Base-by-base conservation (phyloP, 2,113 vertebrate genomes). In the Muntiacus reevesi region DNA sequence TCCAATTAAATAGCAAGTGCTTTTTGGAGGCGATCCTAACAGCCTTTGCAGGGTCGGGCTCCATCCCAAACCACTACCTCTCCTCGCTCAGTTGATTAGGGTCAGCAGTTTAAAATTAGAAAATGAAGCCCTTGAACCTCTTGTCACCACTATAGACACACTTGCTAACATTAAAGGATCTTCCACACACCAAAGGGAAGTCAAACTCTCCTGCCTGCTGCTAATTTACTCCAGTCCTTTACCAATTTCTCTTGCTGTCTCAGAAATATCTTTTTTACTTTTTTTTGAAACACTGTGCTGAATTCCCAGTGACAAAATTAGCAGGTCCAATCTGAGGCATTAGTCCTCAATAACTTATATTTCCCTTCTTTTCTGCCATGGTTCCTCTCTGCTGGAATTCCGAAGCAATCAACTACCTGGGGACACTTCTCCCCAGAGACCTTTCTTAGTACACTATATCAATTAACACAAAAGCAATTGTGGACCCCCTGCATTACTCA, bases 391-490 rank as follows among this genome's bases (percentile, higher is more conserved):
- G 98, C 30, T 98, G 98, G 98, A 99, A 98, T 98, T 98, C 98
- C 93, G 97, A 98, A 98, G 98, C 98, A 98, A 98, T 99, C 98
- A 98, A 87, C 98, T 98, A 98, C 98, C 98, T 98, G 98, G 98
- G 98, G 98, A 98, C 97, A 97, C 97, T 97, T 97, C 95, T 98
- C 98, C 98, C 98, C 87, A 94, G 98, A 98, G 98, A 98, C 91
- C 98, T 98, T 97, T 97, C 96, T 91, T 97, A 94, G 74, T 54
- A 36, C 92, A 98, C 98, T 95, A 62, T 98, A 98, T 98, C 98
- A 98, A 99, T 99, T 98, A 99, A 98, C 98, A 98, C 97, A 98
- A 98, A 98, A 98, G 98, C 98, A 98, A 86, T 98, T 98, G 88
- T 99, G 99, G 98, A 98, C 94, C 98, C 84, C 91, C 97, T 98